Evolutionary conservation across 2,888 invertebrate species (phyloP).

Genomic region (Troglohyphantes excavatus): DNA sequence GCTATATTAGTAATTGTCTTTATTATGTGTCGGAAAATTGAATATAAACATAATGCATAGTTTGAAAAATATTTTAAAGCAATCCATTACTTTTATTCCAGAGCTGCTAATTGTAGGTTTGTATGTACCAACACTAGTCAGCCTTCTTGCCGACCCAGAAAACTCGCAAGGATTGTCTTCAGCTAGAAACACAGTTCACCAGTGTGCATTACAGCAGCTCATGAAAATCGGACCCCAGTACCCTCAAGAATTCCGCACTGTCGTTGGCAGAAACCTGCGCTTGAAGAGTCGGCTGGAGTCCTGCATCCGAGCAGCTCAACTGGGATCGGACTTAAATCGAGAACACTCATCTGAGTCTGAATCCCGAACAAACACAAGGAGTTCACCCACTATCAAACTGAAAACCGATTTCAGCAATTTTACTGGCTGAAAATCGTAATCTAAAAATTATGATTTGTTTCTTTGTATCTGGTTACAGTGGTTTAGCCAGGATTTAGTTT

Average conservation of each 20-base stretch:
- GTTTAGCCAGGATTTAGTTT: no score
- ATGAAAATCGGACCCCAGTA: constrained; percentile 95
- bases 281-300: constrained; percentile 91
- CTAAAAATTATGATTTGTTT: constrained; percentile 1
- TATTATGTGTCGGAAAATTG: no score
- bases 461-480: background rate
- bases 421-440: constrained; percentile 72
- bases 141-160: constrained; percentile 89
- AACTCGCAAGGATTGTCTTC: constrained; percentile 85
- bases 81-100: constrained; percentile 83
- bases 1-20: no score
- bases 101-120: constrained; percentile 94
- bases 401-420: constrained; percentile 98
- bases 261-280: constrained; percentile 92
- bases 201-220: constrained; percentile 93
- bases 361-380: constrained; percentile 41
- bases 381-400: constrained; percentile 90
- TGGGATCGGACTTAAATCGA: constrained; percentile 32
- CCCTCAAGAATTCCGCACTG: constrained; percentile 95
- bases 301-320: constrained; percentile 85
- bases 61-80: no score
- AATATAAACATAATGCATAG: no score
- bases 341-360: constrained; percentile 36
- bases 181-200: constrained; percentile 89
- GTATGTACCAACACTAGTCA: constrained; percentile 94